phyloP scores from a whole-genome alignment of 2,113 vertebrate species.

The Serinus canaria region DNA sequence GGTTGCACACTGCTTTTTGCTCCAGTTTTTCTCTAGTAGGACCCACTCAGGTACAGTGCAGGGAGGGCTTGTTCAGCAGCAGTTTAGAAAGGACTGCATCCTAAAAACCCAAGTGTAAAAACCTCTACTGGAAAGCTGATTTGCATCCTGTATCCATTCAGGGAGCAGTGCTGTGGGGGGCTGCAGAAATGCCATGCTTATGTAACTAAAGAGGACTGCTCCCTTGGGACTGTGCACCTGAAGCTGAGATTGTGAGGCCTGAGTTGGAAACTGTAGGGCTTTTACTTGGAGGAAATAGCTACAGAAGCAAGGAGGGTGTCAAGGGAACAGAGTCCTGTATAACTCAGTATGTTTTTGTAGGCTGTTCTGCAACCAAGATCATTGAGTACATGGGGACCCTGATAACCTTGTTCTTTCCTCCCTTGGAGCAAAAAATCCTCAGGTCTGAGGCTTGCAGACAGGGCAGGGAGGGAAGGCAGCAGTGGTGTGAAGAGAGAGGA shows the following conservation, averaged over 20 bases:
- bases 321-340: neutral
- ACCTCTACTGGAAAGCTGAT: neutral
- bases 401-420: slow-evolving; percentile 1
- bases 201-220: neutral
- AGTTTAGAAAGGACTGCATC: neutral
- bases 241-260: neutral
- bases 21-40: neutral
- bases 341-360: neutral
- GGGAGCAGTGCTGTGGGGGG: neutral
- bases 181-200: neutral
- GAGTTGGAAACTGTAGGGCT: neutral
- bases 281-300: neutral
- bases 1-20: neutral
- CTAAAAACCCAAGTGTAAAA: neutral
- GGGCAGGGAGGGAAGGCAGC: neutral
- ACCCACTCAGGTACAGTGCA: neutral
- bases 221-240: neutral
- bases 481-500: neutral
- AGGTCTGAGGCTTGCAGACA: neutral
- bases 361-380: neutral
- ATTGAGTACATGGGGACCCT: neutral
- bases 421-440: neutral
- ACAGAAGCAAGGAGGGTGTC: neutral
- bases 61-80: neutral
- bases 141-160: accelerated